phyloP scores from a whole-genome alignment of 2,113 vertebrate species.

The Syngnathus floridae region DNA sequence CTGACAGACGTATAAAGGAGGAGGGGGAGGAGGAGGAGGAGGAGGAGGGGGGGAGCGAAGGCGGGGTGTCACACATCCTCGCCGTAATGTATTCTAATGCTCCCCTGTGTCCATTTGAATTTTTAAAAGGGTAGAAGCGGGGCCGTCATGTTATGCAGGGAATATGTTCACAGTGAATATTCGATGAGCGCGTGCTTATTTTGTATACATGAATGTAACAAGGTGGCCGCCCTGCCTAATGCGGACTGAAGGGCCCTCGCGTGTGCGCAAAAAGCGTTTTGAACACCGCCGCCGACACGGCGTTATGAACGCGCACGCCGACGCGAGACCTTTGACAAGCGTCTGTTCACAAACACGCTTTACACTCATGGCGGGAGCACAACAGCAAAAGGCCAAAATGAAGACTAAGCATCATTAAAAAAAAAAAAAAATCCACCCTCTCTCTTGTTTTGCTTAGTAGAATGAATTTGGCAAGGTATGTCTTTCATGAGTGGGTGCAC shows the following conservation, averaged over 20 bases:
- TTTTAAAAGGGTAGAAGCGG: conserved; percentile 53
- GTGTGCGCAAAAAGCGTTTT: neutral
- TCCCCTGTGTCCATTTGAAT: conserved; percentile 58
- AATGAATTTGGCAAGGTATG: too few relatives aligned
- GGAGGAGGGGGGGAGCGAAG: neutral
- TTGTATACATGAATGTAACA: conserved; percentile 41
- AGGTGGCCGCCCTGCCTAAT: conserved; percentile 38
- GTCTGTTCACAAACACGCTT: neutral
- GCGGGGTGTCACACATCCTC: conserved; percentile 37
- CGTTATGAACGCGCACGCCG: conserved; percentile 49
- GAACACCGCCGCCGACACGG: neutral
- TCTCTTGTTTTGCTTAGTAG: too few relatives aligned
- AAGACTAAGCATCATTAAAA: neutral
- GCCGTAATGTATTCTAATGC: conserved; percentile 68
- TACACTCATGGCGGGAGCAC: neutral
- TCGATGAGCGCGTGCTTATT: conserved; percentile 48
- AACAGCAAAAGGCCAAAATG: neutral
- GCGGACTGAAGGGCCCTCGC: conserved; percentile 40
- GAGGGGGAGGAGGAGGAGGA: conserved; percentile 3
- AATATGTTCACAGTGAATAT: conserved; percentile 71
- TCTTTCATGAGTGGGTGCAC: too few relatives aligned
- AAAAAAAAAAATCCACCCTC: too few relatives aligned
- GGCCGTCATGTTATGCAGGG: conserved; percentile 51
- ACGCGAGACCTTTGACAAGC: conserved; percentile 1
- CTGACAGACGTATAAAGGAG: conserved; percentile 52